phyloP scores from a whole-genome alignment of 2,113 vertebrate genomes.

The Ptilonorhynchus violaceus region DNA sequence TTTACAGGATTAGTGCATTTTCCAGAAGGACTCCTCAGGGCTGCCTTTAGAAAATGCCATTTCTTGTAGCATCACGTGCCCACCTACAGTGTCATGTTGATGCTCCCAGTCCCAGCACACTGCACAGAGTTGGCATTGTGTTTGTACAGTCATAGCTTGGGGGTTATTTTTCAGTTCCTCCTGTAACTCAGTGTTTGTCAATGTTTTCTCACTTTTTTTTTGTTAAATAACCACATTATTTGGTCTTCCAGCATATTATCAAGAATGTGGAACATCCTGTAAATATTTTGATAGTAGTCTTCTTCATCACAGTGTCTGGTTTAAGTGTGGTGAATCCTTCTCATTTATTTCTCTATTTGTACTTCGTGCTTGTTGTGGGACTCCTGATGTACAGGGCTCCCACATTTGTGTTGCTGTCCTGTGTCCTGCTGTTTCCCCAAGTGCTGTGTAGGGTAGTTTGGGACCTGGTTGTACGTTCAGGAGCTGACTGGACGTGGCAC shows the following conservation, averaged over 20 bases:
- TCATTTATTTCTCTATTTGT: neutral
- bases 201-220: neutral
- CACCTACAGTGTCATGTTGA: neutral
- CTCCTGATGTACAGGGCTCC: neutral
- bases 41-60: neutral
- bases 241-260: neutral
- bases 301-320: rapidly evolving
- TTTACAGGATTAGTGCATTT: neutral
- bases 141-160: neutral
- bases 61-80: neutral
- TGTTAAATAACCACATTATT: neutral
- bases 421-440: neutral
- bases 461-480: neutral
- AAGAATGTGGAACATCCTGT: neutral
- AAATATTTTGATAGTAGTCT: neutral
- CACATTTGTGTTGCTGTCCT: neutral
- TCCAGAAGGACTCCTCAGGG: neutral
- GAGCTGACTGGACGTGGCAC: neutral
- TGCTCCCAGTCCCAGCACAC: neutral
- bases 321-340: neutral
- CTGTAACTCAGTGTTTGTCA: neutral
- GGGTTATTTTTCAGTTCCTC: neutral
- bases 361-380: neutral
- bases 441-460: neutral
- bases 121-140: neutral